Evolutionary conservation across 2,888 invertebrate species (phyloP).

Genomic region (Lypha dubia): DNA sequence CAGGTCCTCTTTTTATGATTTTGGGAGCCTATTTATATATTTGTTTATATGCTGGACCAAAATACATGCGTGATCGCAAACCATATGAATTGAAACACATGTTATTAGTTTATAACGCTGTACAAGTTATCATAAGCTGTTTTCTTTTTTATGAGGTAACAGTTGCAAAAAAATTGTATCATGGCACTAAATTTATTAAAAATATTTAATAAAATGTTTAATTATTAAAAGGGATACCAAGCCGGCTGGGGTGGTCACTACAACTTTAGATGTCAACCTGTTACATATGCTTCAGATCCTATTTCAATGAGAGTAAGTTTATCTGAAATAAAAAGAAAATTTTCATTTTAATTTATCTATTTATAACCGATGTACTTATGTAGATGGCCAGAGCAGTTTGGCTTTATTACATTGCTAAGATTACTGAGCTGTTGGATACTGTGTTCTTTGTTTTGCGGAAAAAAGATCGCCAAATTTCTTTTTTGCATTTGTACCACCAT

Average conservation of each 20-base stretch:
- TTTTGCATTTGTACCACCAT: slow-evolving; percentile 94
- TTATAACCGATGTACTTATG: too few species aligned
- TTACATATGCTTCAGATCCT: slow-evolving; percentile 87
- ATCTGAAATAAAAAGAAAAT: not conserved
- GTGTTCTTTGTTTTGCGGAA: slow-evolving; percentile 93
- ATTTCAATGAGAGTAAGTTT: slow-evolving; percentile 85
- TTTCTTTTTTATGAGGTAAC: slow-evolving; percentile 90
- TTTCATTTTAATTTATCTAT: not conserved
- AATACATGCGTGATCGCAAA: slow-evolving; percentile 93
- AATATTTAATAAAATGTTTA: too few species aligned
- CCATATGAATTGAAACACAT: slow-evolving; percentile 92
- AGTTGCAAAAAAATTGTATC: not conserved
- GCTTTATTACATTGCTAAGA: slow-evolving; percentile 83
- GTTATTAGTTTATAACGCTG: slow-evolving; percentile 92
- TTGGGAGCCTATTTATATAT: slow-evolving; percentile 89
- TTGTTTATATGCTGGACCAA: slow-evolving; percentile 91
- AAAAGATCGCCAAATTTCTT: slow-evolving; percentile 91
- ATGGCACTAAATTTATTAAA: not conserved
- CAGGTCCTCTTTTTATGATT: slow-evolving; percentile 88
- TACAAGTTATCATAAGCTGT: slow-evolving; percentile 92
- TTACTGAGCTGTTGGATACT: slow-evolving; percentile 83
- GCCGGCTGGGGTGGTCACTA: slow-evolving; percentile 87
- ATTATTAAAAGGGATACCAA: slow-evolving; percentile 83
- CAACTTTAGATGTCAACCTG: slow-evolving; percentile 88
- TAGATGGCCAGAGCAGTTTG: slow-evolving; percentile 84